Evolutionary conservation across 2,888 invertebrate species (phyloP).

Genomic region (Clostera curtula): DNA sequence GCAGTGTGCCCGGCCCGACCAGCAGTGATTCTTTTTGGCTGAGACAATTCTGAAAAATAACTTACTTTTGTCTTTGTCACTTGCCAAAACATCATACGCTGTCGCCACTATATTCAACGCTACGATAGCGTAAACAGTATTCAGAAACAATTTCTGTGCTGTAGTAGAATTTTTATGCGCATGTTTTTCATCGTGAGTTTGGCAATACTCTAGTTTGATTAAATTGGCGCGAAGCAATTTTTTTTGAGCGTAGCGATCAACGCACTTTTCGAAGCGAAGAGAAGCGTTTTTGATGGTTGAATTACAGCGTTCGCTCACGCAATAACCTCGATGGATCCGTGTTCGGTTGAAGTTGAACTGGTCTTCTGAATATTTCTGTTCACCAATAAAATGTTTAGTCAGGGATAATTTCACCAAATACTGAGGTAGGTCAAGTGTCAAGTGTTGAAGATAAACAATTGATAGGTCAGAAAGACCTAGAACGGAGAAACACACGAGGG

Average conservation of each 20-base stretch:
- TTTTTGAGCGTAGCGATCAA: constrained; percentile 14
- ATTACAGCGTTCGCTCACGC: constrained; percentile 26
- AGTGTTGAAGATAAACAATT: no score
- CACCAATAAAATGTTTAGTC: no score
- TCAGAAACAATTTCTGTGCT: background rate
- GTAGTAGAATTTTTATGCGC: no score
- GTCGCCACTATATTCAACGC: constrained; percentile 26
- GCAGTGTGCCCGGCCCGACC: no score
- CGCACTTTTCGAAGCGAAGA: constrained; percentile 8
- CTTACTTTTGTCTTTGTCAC: constrained; percentile 18
- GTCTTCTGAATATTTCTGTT: constrained; percentile 22
- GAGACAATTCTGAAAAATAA: no score
- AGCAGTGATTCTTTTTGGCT: no score
- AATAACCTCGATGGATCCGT: constrained; percentile 36
- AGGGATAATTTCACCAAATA: no score
- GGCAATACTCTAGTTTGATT: constrained; percentile 20
- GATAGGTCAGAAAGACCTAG: no score
- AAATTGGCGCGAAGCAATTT: constrained; percentile 12
- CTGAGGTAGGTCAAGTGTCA: no score
- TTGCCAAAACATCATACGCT: constrained; percentile 18
- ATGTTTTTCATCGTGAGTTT: background rate
- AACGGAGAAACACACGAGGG: no score
- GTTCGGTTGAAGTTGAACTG: constrained; percentile 26
- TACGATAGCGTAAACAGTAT: constrained; percentile 9
- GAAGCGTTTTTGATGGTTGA: constrained; percentile 7